phyloP scores from a whole-genome alignment of 2,113 vertebrate genomes.

The Tragulus kanchil region DNA sequence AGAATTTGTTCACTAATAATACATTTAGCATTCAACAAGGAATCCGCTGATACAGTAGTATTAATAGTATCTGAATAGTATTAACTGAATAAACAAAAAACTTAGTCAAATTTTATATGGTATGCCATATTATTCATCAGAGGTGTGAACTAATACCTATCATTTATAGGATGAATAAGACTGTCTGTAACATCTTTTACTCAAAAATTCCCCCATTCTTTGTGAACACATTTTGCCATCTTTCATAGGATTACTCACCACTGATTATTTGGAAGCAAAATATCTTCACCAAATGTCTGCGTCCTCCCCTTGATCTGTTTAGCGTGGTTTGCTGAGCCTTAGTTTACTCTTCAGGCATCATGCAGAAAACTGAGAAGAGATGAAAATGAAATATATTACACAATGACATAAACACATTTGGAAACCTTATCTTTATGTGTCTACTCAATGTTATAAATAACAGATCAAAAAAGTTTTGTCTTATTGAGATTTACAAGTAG shows the following conservation, averaged over 20 bases:
- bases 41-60: background rate
- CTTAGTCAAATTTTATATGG: background rate
- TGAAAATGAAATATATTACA: background rate
- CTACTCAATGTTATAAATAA: background rate
- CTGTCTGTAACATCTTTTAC: background rate
- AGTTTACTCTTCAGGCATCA: background rate
- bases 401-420: background rate
- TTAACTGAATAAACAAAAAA: constrained; percentile 29
- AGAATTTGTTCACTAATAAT: background rate
- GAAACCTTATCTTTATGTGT: constrained; percentile 8
- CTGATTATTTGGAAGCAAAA: constrained; percentile 50
- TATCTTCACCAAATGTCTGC: constrained; percentile 21
- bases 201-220: background rate
- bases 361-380: background rate
- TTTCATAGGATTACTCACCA: constrained; percentile 12
- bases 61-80: background rate
- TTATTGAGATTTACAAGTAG: background rate
- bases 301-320: background rate
- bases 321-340: background rate
- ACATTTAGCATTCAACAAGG: background rate
- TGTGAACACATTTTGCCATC: background rate
- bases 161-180: background rate
- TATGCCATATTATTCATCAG: background rate
- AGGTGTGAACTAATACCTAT: constrained; percentile 23
- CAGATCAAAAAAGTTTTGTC: background rate